Evolutionary conservation across 2,888 invertebrate genomes (phyloP), one percentile per base, ranked within the genome.

Genomic region (Cyrtodaria siliqua): DNA sequence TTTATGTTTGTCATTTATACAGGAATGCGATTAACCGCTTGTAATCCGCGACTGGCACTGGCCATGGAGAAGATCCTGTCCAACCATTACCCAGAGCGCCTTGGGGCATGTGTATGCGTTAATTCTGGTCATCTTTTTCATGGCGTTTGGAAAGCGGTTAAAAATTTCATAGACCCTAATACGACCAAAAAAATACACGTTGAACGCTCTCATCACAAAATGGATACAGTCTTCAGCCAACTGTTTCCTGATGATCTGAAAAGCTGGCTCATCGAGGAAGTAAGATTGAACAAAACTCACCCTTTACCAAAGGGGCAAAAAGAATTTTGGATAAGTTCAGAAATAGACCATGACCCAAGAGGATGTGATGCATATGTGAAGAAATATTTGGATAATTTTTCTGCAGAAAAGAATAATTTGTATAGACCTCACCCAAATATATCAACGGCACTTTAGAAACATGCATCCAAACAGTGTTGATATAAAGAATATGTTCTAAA

Each of bases 31-130:
- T 68, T 92, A 8, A 86, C 87, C 18, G 79, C 87, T 1, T 92
- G 92, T 76, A 92, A 91, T 74, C 92, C 92, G 2, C 87, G 86
- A 64, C 82, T 92, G 12, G 92, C 90, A 4, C 89, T 89, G 59
- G 89, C 87, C 6, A 85, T 89, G 18, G 85, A 88, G 12, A 90
- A 90, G 70, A 72, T 91, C 0, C 71, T 92, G 63, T 84, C 91
- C 27, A 90, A 89, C 68, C 90, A 90, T 69, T 92, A 92, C 70
- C 92, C 92, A n/a, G 92, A 92, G 77, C 77, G 90, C n/a, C 88
- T 92, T 12, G 92, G 92, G 4, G 67, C 87, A 52, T 90, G 89
- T 60, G 85, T 92, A 63, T 90, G 90, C 79, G 69, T 92, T 27
- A 92, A 92, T 79, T 91, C 91, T 79, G 91, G 85, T 57, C 71